These are phyloP conservation scores for Lipotes vexillifer DNA, from an alignment of 2,113 vertebrate species.

Conservation along the genomic window DNA sequence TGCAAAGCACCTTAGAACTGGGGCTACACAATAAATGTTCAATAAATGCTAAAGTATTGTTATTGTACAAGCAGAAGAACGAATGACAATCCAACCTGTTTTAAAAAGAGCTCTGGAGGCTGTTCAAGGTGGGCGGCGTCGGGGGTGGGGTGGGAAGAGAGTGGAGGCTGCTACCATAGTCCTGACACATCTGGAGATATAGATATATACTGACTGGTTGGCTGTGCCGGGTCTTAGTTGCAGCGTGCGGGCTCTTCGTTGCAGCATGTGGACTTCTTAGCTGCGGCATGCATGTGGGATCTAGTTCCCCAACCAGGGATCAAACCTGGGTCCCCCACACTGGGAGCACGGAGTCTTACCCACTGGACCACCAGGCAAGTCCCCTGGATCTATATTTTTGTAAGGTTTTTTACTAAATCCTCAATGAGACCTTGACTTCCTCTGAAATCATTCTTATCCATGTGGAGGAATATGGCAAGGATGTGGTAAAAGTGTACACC, in stretches of 20 bases:
- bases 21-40: neutral
- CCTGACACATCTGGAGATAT: neutral
- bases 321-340: too few relatives aligned
- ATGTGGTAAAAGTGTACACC: neutral
- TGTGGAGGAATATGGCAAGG: neutral
- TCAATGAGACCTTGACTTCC: neutral
- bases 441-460: neutral
- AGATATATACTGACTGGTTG: neutral
- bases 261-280: too few relatives aligned
- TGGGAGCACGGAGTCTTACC: too few relatives aligned
- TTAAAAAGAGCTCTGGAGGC: neutral
- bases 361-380: too few relatives aligned
- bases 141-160: neutral
- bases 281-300: too few relatives aligned
- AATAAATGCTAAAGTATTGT: neutral
- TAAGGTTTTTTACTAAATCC: neutral
- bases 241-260: too few relatives aligned
- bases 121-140: neutral
- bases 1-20: neutral
- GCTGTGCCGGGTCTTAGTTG: too few relatives aligned
- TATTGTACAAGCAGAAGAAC: neutral
- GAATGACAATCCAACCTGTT: neutral
- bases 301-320: too few relatives aligned
- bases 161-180: neutral
- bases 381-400: neutral